Evolutionary conservation across 2,797 vertebrate species (phyloP).

Genomic region (Astyanax mexicanus): DNA sequence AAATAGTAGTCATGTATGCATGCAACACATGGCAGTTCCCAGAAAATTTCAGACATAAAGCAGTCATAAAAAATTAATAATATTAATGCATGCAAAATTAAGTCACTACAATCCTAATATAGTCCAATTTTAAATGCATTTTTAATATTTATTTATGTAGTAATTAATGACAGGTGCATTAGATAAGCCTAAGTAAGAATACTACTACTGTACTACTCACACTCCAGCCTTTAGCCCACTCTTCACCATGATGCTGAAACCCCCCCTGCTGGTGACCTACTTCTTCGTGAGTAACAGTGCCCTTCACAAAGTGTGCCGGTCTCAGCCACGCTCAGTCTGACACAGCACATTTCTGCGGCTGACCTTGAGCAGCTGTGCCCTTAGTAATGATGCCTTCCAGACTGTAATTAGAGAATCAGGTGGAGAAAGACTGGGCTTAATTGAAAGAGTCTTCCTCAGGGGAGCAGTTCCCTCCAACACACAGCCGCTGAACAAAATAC

Average conservation of each 20-base stretch:
- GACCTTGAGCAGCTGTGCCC: slow-evolving; percentile 20
- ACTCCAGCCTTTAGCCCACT: neutral
- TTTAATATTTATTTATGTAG: too few species aligned
- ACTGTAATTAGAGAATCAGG: neutral
- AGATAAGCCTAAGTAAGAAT: neutral
- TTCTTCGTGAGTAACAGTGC: slow-evolving; percentile 23
- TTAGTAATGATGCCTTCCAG: slow-evolving; percentile 9
- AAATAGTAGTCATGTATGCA: too few species aligned
- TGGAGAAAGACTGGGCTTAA: slow-evolving; percentile 12
- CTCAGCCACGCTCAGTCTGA: slow-evolving; percentile 6
- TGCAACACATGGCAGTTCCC: neutral
- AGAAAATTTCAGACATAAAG: neutral
- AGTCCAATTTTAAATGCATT: neutral
- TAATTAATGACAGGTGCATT: neutral
- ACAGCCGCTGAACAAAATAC: neutral
- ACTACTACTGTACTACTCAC: neutral
- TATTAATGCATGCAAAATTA: too few species aligned
- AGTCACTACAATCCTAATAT: neutral
- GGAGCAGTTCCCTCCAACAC: neutral
- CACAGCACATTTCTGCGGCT: neutral
- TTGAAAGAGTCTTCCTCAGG: slow-evolving; percentile 18
- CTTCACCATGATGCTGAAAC: slow-evolving; percentile 2
- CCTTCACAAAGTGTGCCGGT: neutral
- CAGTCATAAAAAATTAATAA: neutral
- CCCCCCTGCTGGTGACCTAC: slow-evolving; percentile 37